Evolutionary conservation across 2,797 vertebrate species (phyloP), one percentile per base, ranked within the genome.

Genomic region (Petrocephalus schoutedeni): DNA sequence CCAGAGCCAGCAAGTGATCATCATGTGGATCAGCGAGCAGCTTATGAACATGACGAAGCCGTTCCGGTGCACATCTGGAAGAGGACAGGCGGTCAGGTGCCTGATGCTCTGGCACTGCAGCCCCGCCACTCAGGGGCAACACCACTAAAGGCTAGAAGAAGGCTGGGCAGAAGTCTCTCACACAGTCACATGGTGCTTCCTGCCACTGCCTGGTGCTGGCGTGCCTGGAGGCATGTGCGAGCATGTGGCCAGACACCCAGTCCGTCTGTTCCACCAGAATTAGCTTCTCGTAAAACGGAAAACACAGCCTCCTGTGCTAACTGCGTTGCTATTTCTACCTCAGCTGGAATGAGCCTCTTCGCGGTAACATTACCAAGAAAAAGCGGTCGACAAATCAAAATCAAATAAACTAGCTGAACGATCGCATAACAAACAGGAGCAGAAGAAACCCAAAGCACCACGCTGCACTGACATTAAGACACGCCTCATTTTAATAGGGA

Each of bases 1-100:
- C 97, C 98, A 99, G 92, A 99, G 95, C 51, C 94, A 88, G 92
- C 97, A 97, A 0, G 98, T 98, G 45, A 95, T 90, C 45, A 97
- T 90, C 98, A 99, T 99, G 95, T 99, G 96, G 61, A 96, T 87
- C 87, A 97, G 91, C 1, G 98, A 97, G 23, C 97, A 94, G 0
- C 8, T 88, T 23, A 98, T 95, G 90, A 99, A 99, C 86, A 95
- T 71, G 84, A 97, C 91, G 92, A 99, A 99, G 88, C 96, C 96
- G 4, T 94, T 93, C 92, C 98, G 96, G 0, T 99, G 98, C 92
- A 97, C 67, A 90, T 87, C 98, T 99, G 94, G 6, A 64, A 77
- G 87, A 87, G 1, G 88, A 93, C 85, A 96, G 45, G 88, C 36
- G 16, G 32, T 45, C 16, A 74, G 36, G 16, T 6, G 7, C 14